Conservation (phyloP, 2,797 vertebrate species). For the Enteromius unitaeniatus region DNA sequence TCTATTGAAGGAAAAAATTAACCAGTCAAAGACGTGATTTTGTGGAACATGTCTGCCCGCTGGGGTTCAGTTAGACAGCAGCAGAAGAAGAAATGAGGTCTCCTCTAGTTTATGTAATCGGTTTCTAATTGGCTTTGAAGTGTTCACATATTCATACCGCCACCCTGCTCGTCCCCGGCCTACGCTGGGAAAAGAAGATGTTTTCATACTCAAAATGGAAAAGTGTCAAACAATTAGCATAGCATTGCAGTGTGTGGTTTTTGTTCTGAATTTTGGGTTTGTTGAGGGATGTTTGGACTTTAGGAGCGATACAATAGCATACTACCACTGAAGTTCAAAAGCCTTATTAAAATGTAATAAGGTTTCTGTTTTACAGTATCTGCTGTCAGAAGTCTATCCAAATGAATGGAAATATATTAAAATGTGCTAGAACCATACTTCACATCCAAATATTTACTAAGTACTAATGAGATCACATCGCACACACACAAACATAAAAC, state of each 20-base stretch:
- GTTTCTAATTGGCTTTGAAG: conserved; percentile 39
- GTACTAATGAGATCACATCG: conserved; percentile 24
- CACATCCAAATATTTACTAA: conserved; percentile 4
- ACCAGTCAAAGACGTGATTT: conserved; percentile 33
- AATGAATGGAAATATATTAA: not conserved
- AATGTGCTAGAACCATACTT: not conserved
- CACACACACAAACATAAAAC: conserved; percentile 50
- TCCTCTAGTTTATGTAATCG: conserved; percentile 29
- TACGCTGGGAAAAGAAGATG: conserved; percentile 22
- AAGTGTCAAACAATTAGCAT: conserved; percentile 55
- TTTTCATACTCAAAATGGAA: conserved; percentile 69
- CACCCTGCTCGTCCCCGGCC: conserved; percentile 11
- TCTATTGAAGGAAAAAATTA: conserved; percentile 37
- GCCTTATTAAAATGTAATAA: not conserved
- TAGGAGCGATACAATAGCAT: not conserved
- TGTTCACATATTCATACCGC: not conserved
- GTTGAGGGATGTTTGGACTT: conserved; percentile 3
- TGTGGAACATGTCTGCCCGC: conserved; percentile 16
- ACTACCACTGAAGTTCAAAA: not conserved
- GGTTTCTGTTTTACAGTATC: not conserved
- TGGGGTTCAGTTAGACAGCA: conserved; percentile 30
- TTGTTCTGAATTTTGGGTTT: not conserved
- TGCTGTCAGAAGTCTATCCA: not conserved
- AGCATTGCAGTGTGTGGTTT: not conserved
- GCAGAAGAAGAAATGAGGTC: conserved; percentile 30